A percentile compares a stretch with the other conserved stretches of the same genome.
Evolutionary conservation across 2,797 vertebrate genomes (phyloP).

Genomic region (Phoeniculus purpureus): DNA sequence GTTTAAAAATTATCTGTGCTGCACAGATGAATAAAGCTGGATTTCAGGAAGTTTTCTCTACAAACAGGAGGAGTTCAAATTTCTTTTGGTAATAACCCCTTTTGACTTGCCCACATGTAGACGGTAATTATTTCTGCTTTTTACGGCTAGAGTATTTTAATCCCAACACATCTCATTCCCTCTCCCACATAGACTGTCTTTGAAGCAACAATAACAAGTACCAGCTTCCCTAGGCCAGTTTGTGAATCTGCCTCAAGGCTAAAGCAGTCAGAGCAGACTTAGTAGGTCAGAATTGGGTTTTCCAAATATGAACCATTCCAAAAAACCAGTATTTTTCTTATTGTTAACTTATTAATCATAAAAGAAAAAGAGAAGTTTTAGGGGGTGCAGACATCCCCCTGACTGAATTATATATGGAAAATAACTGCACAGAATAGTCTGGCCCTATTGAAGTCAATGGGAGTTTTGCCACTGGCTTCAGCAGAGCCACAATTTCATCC

Average conservation of each 20-base stretch:
- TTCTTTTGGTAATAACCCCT: constrained; percentile 68
- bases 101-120: constrained; percentile 68
- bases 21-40: constrained; percentile 14
- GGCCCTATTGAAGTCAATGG: not conserved
- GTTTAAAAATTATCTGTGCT: not conserved
- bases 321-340: not conserved
- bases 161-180: constrained; percentile 65
- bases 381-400: not conserved
- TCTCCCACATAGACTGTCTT: constrained; percentile 67
- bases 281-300: constrained; percentile 57
- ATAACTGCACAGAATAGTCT: not conserved
- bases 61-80: constrained; percentile 49
- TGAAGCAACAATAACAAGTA: constrained; percentile 72
- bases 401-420: constrained; percentile 5
- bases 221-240: constrained; percentile 63
- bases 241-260: constrained; percentile 50
- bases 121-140: constrained; percentile 70
- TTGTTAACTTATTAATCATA: constrained; percentile 32
- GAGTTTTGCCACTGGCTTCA: not conserved
- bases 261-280: constrained; percentile 57
- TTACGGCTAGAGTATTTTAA: constrained; percentile 68
- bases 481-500: not conserved
- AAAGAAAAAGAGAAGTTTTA: not conserved
- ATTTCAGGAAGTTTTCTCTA: constrained; percentile 53
- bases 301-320: constrained; percentile 27